Conservation (phyloP, 2,888 invertebrate genomes). For the Halictus ligatus region DNA sequence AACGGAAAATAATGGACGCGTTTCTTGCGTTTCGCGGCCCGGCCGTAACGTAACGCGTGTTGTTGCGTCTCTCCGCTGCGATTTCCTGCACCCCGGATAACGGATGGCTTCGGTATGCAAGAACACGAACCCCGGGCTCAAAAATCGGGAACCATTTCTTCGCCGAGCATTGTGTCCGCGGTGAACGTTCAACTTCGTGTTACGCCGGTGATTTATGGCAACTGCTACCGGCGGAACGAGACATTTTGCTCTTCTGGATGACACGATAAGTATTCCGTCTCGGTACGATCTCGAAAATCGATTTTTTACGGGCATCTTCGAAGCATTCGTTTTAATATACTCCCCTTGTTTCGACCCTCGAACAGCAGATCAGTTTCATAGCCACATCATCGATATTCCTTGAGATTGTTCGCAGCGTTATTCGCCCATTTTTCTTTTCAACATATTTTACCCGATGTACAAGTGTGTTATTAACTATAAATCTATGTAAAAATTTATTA, state of each 20-base stretch:
- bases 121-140: slow-evolving; percentile 32
- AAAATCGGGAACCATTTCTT: slow-evolving; percentile 17
- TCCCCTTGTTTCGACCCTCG: background rate
- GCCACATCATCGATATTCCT: background rate
- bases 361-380: background rate
- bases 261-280: slow-evolving; percentile 2
- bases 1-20: slow-evolving; percentile 67
- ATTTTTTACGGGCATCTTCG: background rate
- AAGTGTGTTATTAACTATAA: no score
- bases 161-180: slow-evolving; percentile 36
- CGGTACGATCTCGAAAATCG: background rate
- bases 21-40: slow-evolving; percentile 15
- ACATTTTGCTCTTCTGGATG: slow-evolving; percentile 10
- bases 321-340: background rate
- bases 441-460: background rate
- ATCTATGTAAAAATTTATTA: no score
- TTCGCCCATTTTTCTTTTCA: background rate
- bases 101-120: slow-evolving; percentile 47
- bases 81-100: slow-evolving; percentile 60
- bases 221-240: background rate
- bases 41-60: slow-evolving; percentile 48
- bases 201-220: slow-evolving; percentile 33
- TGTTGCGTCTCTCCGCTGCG: slow-evolving; percentile 47
- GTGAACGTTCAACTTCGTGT: slow-evolving; percentile 31
- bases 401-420: no score